Base-by-base conservation (phyloP, 2,113 vertebrate genomes). In the Eptesicus fuscus region DNA sequence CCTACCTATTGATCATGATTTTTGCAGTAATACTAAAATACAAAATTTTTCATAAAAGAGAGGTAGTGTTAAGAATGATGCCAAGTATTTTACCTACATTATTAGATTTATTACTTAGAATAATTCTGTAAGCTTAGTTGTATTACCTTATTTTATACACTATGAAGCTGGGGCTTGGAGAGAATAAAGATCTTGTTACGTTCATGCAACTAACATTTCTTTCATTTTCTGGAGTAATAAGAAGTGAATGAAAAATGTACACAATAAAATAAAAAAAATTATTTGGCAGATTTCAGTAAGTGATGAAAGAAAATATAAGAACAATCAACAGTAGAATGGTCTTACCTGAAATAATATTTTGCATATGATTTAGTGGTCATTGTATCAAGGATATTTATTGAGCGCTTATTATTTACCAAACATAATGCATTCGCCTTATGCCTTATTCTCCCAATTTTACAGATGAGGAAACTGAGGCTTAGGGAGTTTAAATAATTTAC, bases 161-260 rank as follows among this genome's bases (percentile, higher is more conserved):
- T 4, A 76, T 20, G 23, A 93, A 65, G 30, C 11, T 67, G 16
- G 63, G 22, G 2, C 42, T 65, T 28, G 11, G 14, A 37, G 25
- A 63, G 12, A 5, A 12, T 83, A 49, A 74, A 0, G n/a, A 79
- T 47, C 74, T n/a, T 63, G 23, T 53, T 22, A 76, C 18, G 53
- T 35, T 59, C 18, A n/a, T 2, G 18, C 0, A 91, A 56, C 14
- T 40, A 74, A 56, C 53, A 56, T 9, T 56, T 56, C 10, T 69
- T 94, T 85, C 20, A 59, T n/a, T 73, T 93, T 93, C 63, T 80
- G 30, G 35, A 71, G 32, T 49, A 86, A 83, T 76, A 91, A 90
- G 3, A 80, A 5, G 1, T 65, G 9, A 56, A 63, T 88, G 12
- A 63, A 84, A 96, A 94, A 12, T 83, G 30, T 10, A 37, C 4